Base-by-base conservation (phyloP, 1,140 invertebrate genomes). In the Ceratosolen fusciceps region DNA sequence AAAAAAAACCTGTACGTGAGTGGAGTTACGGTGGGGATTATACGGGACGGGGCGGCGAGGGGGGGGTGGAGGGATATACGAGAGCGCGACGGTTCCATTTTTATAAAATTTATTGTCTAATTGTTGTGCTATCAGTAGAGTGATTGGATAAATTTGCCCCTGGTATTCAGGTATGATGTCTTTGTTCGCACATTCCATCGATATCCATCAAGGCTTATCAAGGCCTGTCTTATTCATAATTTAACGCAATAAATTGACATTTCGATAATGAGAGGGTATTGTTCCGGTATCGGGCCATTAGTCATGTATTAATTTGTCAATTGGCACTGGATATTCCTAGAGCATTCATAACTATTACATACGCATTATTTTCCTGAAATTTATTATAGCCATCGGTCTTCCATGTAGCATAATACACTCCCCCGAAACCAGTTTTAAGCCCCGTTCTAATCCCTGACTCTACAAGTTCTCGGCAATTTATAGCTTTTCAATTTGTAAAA, bases 191-290 rank as follows among this genome's bases (percentile, higher is more conserved):
- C n/a, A n/a, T n/a, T n/a, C n/a, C n/a, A n/a, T n/a, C n/a, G n/a
- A n/a, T n/a, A n/a, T n/a, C n/a, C n/a, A n/a, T n/a, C n/a, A n/a
- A n/a, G n/a, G n/a, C n/a, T n/a, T n/a, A n/a, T n/a, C n/a, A n/a
- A n/a, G n/a, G n/a, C n/a, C n/a, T 19, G 9, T 10, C 2, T 34
- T 37, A 37, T 14, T 65, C 34, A 65, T 65, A 21, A 65, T 24
- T 37, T 65, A 65, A n/a, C n/a, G n/a, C n/a, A n/a, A n/a, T n/a
- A n/a, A 43, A 65, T 65, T 37, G 34, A n/a, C 34, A 21, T 65
- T 65, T 65, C 34, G 60, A 65, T 37, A 37, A 37, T 65, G 19
- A 3, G 31, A 37, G 2, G n/a, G 60, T 65, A 65, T 65, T 37
- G 34, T 65, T 37, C 37, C 19, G 8, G 29, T 34, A 19, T 34